Percentiles rank a stretch among this genome's conserved stretches.
Conservation (phyloP, 2,113 vertebrate species). For the Hippolais icterina region DNA sequence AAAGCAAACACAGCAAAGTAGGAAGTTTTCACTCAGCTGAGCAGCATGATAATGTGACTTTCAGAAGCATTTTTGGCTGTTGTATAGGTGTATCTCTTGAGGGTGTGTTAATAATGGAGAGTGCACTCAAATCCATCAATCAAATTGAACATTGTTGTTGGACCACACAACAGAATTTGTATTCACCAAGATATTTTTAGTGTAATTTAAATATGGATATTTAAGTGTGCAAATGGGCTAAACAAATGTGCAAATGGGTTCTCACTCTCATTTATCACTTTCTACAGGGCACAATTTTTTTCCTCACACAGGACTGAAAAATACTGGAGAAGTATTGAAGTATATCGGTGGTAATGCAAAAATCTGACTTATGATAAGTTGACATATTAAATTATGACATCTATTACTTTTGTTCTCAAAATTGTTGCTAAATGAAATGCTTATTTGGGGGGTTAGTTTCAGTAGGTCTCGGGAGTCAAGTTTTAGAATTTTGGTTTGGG, state of each 20-base stretch:
- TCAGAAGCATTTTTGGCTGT: background rate
- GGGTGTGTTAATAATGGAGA: background rate
- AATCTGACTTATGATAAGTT: background rate
- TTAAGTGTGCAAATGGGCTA: background rate
- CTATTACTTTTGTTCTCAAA: background rate
- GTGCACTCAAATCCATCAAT: background rate
- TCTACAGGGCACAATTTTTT: background rate
- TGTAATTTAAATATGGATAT: background rate
- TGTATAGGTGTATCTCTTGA: background rate
- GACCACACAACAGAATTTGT: background rate
- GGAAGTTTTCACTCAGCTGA: background rate
- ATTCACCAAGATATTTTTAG: background rate
- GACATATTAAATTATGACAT: background rate
- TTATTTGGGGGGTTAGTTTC: background rate
- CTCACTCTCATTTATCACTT: background rate
- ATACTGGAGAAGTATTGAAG: background rate
- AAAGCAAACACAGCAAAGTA: background rate
- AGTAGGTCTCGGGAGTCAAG: background rate
- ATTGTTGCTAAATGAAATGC: background rate
- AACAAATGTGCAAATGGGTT: background rate
- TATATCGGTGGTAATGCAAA: background rate
- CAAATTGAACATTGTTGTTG: background rate
- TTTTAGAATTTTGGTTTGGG: background rate
- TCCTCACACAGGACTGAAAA: background rate
- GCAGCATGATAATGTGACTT: background rate